phyloP scores from a whole-genome alignment of 2,888 invertebrate species.

The Scaptomyza polygonia region DNA sequence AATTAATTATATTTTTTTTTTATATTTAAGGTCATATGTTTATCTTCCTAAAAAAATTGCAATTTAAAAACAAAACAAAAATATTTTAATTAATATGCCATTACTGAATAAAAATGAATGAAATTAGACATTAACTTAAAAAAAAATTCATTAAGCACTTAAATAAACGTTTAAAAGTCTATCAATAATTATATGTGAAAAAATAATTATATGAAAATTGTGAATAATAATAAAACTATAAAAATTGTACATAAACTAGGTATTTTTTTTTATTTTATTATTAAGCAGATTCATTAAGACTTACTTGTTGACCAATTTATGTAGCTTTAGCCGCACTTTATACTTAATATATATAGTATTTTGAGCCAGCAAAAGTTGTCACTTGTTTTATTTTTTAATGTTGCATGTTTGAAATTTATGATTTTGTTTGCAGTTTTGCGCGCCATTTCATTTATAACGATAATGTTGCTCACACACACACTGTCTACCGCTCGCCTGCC shows the following conservation, averaged over 20 bases:
- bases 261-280: neutral
- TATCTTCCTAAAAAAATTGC: no score
- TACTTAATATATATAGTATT: constrained; percentile 1
- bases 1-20: no score
- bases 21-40: no score
- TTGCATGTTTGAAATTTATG: constrained; percentile 32
- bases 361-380: constrained; percentile 42
- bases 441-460: constrained; percentile 51
- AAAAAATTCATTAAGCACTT: no score
- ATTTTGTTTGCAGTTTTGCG: constrained; percentile 38
- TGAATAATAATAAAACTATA: no score
- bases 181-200: no score
- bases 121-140: no score
- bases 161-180: no score
- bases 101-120: no score
- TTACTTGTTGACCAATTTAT: constrained; percentile 43
- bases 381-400: constrained; percentile 33
- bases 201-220: no score
- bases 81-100: no score
- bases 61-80: no score
- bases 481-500: constrained; percentile 1
- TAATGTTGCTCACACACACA: constrained; percentile 48
- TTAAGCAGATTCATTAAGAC: constrained; percentile 20
- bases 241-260: neutral
- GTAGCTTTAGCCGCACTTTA: neutral